These are phyloP conservation scores for Drosophila peninsularis DNA, from an alignment of 2,888 invertebrate genomes.

Conservation along the genomic window DNA sequence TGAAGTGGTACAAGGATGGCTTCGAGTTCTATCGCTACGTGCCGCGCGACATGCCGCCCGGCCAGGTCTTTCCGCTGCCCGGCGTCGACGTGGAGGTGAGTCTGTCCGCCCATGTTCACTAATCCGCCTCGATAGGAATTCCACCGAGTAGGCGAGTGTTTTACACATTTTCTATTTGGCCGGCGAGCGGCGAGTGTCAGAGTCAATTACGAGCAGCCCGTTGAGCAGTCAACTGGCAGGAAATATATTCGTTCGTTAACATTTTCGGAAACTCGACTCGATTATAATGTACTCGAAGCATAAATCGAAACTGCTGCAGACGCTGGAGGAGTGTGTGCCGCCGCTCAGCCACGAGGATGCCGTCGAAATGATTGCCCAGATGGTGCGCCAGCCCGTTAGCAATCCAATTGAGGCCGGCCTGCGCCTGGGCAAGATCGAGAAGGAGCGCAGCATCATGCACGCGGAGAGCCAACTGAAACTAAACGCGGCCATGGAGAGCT, in stretches of 20 bases:
- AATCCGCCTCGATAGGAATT: slow-evolving; percentile 26
- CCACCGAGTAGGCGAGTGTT: slow-evolving; percentile 31
- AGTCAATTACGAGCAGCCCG: slow-evolving; percentile 40
- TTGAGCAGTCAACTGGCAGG: slow-evolving; percentile 17
- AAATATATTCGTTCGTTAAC: slow-evolving; percentile 26
- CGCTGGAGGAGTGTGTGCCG: slow-evolving; percentile 45
- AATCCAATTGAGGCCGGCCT: slow-evolving; percentile 48
- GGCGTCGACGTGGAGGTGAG: slow-evolving; percentile 95
- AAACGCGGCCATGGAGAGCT: slow-evolving; percentile 46
- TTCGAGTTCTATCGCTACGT: slow-evolving; percentile 95
- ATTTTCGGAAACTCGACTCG: slow-evolving; percentile 31
- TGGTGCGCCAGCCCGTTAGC: slow-evolving; percentile 53
- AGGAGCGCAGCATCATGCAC: slow-evolving; percentile 40
- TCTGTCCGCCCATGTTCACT: slow-evolving; percentile 59
- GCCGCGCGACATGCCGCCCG: slow-evolving; percentile 92
- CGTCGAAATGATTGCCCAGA: slow-evolving; percentile 47
- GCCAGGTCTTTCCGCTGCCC: slow-evolving; percentile 91
- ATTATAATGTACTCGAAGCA: slow-evolving; percentile 46
- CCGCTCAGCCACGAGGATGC: slow-evolving; percentile 53
- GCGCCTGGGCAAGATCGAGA: slow-evolving; percentile 34
- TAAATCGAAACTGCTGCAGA: slow-evolving; percentile 65
- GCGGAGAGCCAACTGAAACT: slow-evolving; percentile 53
- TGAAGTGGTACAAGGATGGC: slow-evolving; percentile 97
- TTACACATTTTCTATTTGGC: neutral
- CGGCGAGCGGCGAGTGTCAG: neutral